These are phyloP conservation scores for Pygoscelis antarcticus DNA, from an alignment of 2,113 vertebrate genomes.

Conservation along the genomic window DNA sequence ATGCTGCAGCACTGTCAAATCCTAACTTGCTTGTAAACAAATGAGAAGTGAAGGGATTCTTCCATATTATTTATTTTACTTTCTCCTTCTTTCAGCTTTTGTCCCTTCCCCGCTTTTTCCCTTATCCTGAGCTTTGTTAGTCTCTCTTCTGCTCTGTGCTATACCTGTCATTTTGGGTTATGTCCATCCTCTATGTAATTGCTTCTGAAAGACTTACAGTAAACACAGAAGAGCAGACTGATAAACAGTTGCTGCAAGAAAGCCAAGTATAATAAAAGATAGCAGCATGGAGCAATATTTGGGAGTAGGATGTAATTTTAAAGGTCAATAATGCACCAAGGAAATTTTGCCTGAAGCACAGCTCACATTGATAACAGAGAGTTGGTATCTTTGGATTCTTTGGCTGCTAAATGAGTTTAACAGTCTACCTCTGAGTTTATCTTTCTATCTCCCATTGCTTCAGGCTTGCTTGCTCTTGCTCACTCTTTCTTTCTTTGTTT, in stretches of 20 bases:
- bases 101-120: neutral
- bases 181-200: slow-evolving; percentile 5
- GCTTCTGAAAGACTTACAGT: slow-evolving; percentile 59
- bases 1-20: neutral
- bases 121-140: neutral
- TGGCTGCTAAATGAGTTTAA: neutral
- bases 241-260: slow-evolving; percentile 53
- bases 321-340: slow-evolving; percentile 47
- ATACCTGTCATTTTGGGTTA: slow-evolving; percentile 4
- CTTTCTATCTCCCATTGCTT: neutral
- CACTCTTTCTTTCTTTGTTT: too few relatives aligned
- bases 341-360: slow-evolving; percentile 41
- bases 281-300: slow-evolving; percentile 45
- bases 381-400: neutral
- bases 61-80: neutral
- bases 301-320: slow-evolving; percentile 54
- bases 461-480: neutral
- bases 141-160: neutral
- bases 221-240: slow-evolving; percentile 44
- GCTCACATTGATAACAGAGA: neutral
- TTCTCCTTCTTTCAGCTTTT: neutral
- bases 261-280: slow-evolving; percentile 54
- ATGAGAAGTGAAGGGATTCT: neutral
- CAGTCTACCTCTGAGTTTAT: neutral
- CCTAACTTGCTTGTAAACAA: neutral